Evolutionary conservation across 2,113 vertebrate species (phyloP).

Genomic region (Eleginops maclovinus): DNA sequence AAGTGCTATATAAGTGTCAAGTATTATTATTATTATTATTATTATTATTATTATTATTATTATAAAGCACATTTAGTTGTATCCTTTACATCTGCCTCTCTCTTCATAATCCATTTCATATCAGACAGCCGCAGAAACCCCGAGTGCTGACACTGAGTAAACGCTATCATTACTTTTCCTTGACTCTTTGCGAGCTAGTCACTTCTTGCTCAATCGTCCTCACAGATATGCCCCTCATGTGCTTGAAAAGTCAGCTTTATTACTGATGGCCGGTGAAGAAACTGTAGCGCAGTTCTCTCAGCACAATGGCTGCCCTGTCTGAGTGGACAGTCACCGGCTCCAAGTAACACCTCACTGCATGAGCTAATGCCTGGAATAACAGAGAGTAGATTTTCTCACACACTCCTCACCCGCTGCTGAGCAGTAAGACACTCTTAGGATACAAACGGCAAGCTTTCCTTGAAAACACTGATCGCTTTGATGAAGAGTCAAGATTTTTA

Average conservation of each 20-base stretch:
- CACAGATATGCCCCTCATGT: slow-evolving; percentile 30
- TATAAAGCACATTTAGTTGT: too few relatives aligned
- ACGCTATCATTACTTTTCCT: neutral
- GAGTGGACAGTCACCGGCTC: slow-evolving; percentile 36
- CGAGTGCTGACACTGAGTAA: neutral
- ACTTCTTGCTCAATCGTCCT: slow-evolving; percentile 22
- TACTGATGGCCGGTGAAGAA: slow-evolving; percentile 2
- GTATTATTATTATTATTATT: too few relatives aligned
- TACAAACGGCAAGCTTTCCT: neutral
- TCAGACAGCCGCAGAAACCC: neutral
- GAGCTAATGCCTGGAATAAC: slow-evolving; percentile 42
- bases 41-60: too few relatives aligned
- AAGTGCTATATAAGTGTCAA: too few relatives aligned
- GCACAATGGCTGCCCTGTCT: slow-evolving; percentile 58
- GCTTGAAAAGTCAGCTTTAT: slow-evolving; percentile 49
- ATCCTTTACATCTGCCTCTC: neutral
- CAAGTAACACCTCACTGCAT: slow-evolving; percentile 57
- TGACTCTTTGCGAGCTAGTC: neutral
- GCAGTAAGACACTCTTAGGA: neutral
- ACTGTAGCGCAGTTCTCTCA: neutral
- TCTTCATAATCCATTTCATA: neutral
- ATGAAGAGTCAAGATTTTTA: neutral
- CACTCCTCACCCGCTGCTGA: neutral
- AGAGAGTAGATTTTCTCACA: slow-evolving; percentile 21
- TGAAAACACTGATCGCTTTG: neutral